These are phyloP conservation scores for Varanus komodoensis DNA, from an alignment of 2,113 vertebrate species.

Conservation along the genomic window DNA sequence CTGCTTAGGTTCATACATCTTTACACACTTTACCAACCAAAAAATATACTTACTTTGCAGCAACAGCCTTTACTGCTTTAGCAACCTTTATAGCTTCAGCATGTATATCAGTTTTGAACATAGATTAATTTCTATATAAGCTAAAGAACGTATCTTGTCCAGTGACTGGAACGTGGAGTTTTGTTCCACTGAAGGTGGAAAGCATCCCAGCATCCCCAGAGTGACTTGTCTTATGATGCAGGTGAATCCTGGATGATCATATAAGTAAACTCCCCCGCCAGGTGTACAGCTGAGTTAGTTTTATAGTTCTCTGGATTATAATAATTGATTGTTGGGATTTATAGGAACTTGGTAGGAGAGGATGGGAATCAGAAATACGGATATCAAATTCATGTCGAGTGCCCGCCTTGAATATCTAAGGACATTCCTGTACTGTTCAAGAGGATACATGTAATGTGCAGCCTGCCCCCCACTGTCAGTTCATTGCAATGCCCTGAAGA, in stretches of 20 bases:
- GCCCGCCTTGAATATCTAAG: not conserved
- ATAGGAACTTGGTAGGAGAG: not conserved
- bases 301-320: not conserved
- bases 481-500: not conserved
- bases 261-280: not conserved
- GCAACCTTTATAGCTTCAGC: not conserved
- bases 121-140: not conserved
- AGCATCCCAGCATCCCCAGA: not conserved
- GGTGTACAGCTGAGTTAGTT: not conserved
- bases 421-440: not conserved
- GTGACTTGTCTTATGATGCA: not conserved
- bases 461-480: not conserved
- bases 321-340: not conserved
- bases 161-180: not conserved
- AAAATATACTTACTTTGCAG: conserved; percentile 5
- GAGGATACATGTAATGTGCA: not conserved
- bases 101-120: not conserved
- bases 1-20: not conserved
- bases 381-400: not conserved
- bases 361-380: not conserved
- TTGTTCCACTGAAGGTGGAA: not conserved
- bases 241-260: not conserved
- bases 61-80: conserved; percentile 3
- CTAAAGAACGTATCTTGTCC: not conserved
- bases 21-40: not conserved